These are phyloP conservation scores for Lithodes maja DNA, from an alignment of 2,888 invertebrate genomes.

Conservation along the genomic window DNA sequence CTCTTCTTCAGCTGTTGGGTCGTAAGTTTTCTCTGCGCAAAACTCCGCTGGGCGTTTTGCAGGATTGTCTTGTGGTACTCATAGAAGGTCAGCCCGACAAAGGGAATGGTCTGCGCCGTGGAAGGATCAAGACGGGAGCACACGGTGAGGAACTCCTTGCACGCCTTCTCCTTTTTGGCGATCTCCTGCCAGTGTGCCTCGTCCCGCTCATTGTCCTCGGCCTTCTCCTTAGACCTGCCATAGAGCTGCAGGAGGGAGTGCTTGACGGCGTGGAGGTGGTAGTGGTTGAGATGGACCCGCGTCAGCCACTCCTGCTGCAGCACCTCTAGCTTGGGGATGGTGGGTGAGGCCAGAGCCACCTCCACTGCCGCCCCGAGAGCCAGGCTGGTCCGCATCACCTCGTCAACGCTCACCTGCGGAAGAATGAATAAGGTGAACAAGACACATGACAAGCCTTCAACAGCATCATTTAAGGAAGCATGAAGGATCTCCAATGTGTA, in stretches of 20 bases:
- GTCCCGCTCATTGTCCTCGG: slow-evolving; percentile 36
- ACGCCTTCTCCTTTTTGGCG: slow-evolving; percentile 67
- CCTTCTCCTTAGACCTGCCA: slow-evolving; percentile 77
- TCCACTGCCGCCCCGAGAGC: slow-evolving; percentile 61
- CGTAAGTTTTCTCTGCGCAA: slow-evolving; percentile 48
- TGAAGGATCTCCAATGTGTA: neutral
- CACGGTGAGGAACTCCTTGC: slow-evolving; percentile 69
- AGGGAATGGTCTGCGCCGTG: slow-evolving; percentile 62
- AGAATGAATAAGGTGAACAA: too few species aligned
- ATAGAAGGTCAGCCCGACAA: slow-evolving; percentile 69
- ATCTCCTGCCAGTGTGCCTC: slow-evolving; percentile 63
- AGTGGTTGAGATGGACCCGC: slow-evolving; percentile 85
- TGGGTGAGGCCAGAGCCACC: slow-evolving; percentile 48
- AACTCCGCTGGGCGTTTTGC: slow-evolving; percentile 60
- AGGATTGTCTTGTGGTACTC: slow-evolving; percentile 70
- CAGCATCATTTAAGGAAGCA: neutral
- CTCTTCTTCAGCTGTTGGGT: slow-evolving; percentile 68
- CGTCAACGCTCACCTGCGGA: slow-evolving; percentile 55
- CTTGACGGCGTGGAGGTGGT: slow-evolving; percentile 86
- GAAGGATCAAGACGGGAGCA: slow-evolving; percentile 68
- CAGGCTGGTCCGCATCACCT: slow-evolving; percentile 57
- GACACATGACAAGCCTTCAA: too few species aligned
- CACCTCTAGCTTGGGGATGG: slow-evolving; percentile 58
- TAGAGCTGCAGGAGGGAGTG: slow-evolving; percentile 88
- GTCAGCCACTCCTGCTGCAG: slow-evolving; percentile 61